Evolutionary conservation across 1,140 invertebrate species (phyloP).

Genomic region (Mercenaria mercenaria): DNA sequence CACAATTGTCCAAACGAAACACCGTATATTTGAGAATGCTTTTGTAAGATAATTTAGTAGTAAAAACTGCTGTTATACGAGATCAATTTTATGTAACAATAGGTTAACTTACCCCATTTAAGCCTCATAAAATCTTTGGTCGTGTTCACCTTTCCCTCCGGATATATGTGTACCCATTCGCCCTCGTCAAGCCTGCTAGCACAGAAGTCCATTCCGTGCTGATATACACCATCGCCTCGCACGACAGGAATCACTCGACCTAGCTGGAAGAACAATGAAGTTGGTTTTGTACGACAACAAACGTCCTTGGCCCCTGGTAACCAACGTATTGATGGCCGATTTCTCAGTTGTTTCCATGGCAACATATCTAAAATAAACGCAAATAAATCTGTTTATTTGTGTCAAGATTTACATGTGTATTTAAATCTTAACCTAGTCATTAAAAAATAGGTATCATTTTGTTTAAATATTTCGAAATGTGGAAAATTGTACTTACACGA

Average conservation of each 20-base stretch:
- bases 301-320: conserved; percentile 39
- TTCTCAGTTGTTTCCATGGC: conserved; percentile 26
- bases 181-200: conserved; percentile 94
- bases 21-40: too few relatives aligned
- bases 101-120: conserved; percentile 93
- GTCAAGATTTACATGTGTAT: too few relatives aligned
- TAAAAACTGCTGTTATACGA: too few relatives aligned
- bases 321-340: background rate
- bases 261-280: conserved; percentile 39
- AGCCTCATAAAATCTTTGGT: conserved; percentile 92
- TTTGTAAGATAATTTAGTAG: too few relatives aligned
- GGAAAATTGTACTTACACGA: conserved; percentile 14
- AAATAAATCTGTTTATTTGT: too few relatives aligned
- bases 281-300: background rate
- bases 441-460: too few relatives aligned
- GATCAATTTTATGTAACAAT: too few relatives aligned
- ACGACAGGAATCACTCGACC: conserved; percentile 91
- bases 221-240: conserved; percentile 97
- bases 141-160: conserved; percentile 95
- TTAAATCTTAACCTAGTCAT: too few relatives aligned
- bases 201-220: conserved; percentile 94
- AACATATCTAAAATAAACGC: conserved; percentile 14
- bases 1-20: too few relatives aligned
- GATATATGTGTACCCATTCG: conserved; percentile 99
- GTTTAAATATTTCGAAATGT: background rate